A percentile compares a stretch with the other conserved stretches of the same genome.
phyloP scores from a whole-genome alignment of 1,140 invertebrate genomes.

The Drosophila subpulchrella region DNA sequence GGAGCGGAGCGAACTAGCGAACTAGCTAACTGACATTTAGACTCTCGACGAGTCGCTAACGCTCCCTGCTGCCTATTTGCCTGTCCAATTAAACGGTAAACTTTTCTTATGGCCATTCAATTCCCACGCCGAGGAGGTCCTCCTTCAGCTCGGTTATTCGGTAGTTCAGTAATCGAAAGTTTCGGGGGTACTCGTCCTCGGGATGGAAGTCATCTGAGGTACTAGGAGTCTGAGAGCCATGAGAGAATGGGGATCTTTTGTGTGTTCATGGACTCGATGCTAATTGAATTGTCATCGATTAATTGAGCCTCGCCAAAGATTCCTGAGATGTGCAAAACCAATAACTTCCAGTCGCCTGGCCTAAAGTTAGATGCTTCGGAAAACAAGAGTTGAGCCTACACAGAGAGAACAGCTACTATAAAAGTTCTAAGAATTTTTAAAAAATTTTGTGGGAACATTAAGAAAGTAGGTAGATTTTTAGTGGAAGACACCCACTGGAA shows the following conservation, averaged over 20 bases:
- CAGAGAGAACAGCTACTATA: neutral
- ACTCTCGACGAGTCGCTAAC: constrained; percentile 22
- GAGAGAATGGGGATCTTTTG: constrained; percentile 28
- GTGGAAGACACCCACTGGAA: too few species aligned
- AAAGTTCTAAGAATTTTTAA: too few species aligned
- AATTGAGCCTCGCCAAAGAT: constrained; percentile 25
- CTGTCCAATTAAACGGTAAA: constrained; percentile 75
- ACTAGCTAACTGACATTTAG: constrained; percentile 44
- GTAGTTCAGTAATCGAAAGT: constrained; percentile 11
- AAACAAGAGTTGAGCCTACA: constrained; percentile 4
- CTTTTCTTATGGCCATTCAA: constrained; percentile 69
- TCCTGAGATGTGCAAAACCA: constrained; percentile 18
- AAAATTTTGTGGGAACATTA: too few species aligned
- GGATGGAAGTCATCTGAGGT: neutral
- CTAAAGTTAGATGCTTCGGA: constrained; percentile 1
- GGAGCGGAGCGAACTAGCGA: constrained; percentile 7
- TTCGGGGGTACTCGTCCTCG: neutral
- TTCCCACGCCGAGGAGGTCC: constrained; percentile 14
- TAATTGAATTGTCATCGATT: constrained; percentile 56
- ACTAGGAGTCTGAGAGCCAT: neutral
- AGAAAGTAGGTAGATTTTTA: too few species aligned
- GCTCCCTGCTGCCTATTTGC: constrained; percentile 48
- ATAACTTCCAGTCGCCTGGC: constrained; percentile 23
- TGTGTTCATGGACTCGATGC: constrained; percentile 36
- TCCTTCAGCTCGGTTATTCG: neutral